Base-by-base conservation (phyloP, 2,797 vertebrate species). In the Tapera naevia region DNA sequence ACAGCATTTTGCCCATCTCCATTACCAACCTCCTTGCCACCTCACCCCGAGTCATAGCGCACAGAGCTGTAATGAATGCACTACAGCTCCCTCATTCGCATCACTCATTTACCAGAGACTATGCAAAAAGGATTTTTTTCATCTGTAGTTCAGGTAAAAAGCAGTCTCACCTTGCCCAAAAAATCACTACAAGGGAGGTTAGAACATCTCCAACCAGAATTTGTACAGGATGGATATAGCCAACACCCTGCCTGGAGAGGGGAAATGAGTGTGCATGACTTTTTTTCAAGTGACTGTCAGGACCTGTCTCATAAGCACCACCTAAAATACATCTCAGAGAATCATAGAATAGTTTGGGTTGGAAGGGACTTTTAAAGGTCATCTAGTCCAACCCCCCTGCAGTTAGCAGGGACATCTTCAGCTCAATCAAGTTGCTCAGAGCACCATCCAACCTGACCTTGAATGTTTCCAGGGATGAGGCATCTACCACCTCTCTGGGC, bases 41-140 rank as follows among this genome's bases (percentile, higher is more conserved):
- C 6, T 17, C 14, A 35, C 5, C 5, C 17, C 12, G 22, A 24
- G 2, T 8, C 56, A 39, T 0, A 48, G 8, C 14, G 30, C 23
- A n/a, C n/a, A n/a, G n/a, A n/a, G n/a, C n/a, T n/a, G n/a, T n/a
- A n/a, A n/a, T n/a, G n/a, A n/a, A n/a, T n/a, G 7, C 50, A 17
- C 2, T 23, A 9, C 33, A 2, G 43, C 43, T 65, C 15, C 21
- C 50, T 43, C 32, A 17, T 2, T 4, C 15, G 28, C 51, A 65
- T 2, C 0, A 14, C 33, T 33, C 60, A 8, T 39, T 80, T 32
- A 21, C 21, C 30, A 83, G 41, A 61, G 54, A n/a, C 1, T 9
- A 7, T 14, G 13, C 33, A 75, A 57, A 50, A 8, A 45, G 6
- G 5, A 3, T 7, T 30, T 39, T 45, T 81, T 71, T 8, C 65